Evolutionary conservation across 2,888 invertebrate genomes (phyloP), one percentile per base, ranked within the genome.

Genomic region (Hartigia nigra): DNA sequence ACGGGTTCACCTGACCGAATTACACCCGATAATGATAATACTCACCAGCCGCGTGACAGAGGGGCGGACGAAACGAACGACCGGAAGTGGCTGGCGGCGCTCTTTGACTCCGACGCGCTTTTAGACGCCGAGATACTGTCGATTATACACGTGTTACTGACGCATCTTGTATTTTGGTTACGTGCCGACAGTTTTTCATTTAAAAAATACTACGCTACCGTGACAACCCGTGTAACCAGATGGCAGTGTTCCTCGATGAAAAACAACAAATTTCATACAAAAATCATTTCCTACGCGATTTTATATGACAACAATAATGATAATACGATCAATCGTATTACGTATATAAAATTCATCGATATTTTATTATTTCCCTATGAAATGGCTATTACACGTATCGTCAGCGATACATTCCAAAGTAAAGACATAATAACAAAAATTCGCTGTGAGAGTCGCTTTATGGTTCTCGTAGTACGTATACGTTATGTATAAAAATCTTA

Each of bases 1-100:
- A 82, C 79, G 77, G 78, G 74, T 72, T 76, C 72, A 76, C 75
- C 76, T 36, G 77, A 81, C 78, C 76, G 79, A 77, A 81, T 81
- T 76, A 74, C 74, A 72, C 75, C 55, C 74, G 75, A 78, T 78
- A 72, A 81, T 72, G 72, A 81, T 81, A 76, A 76, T 77, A 79
- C 77, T 75, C 55, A 74, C 55, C 70, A 74, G 36, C 80, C 69
- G 35, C 39, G 39, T 39, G 31, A 78, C 74, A 77, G 75, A 80
- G 77, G 76, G 79, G 79, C 76, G 82, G 39, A 79, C 70, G 79
- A 75, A 75, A 77, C 36, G 74, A 35, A 78, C 77, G 77, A 55
- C 79, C 81, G 79, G 81, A 84, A 78, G 82, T 72, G 72, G 32
- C 72, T 72, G 32, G 72, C 72, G 72, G 72, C 34, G 72, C 72